Conservation (phyloP, 2,888 invertebrate genomes). For the Chloromyia formosa region DNA sequence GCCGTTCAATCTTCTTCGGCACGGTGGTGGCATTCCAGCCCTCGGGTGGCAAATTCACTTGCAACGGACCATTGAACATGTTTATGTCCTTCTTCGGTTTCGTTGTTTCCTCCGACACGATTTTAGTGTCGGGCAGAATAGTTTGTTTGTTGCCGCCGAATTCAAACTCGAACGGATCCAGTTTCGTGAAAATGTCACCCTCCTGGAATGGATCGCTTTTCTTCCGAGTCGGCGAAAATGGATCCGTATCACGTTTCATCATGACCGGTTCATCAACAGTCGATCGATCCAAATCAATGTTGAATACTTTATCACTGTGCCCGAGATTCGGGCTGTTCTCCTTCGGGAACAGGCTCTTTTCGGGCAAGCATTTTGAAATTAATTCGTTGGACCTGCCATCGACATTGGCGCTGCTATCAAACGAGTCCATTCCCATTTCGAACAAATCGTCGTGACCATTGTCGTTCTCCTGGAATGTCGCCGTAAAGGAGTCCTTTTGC, state of each 20-base stretch:
- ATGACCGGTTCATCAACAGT: conserved; percentile 61
- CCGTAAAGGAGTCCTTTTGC: conserved; percentile 51
- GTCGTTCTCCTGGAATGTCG: conserved; percentile 47
- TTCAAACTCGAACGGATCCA: conserved; percentile 63
- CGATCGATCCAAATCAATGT: conserved; percentile 57
- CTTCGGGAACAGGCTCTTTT: conserved; percentile 51
- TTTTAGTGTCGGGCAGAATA: conserved; percentile 55
- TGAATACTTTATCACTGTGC: conserved; percentile 46
- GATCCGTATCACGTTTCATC: conserved; percentile 63
- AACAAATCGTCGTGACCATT: conserved; percentile 41
- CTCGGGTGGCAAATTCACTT: conserved; percentile 76
- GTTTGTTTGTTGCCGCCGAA: conserved; percentile 52
- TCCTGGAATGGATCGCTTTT: conserved; percentile 75
- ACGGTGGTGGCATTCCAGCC: conserved; percentile 57
- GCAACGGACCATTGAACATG: conserved; percentile 73
- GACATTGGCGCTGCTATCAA: not conserved
- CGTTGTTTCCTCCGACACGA: conserved; percentile 57
- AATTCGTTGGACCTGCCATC: conserved; percentile 9
- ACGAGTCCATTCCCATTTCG: not conserved
- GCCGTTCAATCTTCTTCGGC: conserved; percentile 52
- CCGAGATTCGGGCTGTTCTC: conserved; percentile 39
- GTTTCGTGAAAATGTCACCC: conserved; percentile 62
- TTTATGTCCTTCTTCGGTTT: conserved; percentile 58
- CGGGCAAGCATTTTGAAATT: conserved; percentile 41
- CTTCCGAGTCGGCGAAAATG: conserved; percentile 63